phyloP scores from a whole-genome alignment of 2,888 invertebrate species.

The Cantharis flavilabris region DNA sequence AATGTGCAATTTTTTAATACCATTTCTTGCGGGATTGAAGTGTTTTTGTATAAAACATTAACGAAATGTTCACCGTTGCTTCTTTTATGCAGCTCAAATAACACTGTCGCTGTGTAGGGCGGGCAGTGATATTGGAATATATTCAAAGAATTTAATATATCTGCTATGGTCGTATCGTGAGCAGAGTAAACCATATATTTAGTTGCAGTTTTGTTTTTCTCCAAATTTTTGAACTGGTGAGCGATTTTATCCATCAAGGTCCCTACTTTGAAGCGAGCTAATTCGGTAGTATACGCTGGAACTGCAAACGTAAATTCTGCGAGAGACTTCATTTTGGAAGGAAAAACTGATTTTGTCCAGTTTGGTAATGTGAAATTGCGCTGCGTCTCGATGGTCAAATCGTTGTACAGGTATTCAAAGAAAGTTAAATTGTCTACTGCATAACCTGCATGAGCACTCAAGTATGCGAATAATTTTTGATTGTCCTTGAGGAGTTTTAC shows the following conservation, averaged over 20 bases:
- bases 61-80: conserved; percentile 42
- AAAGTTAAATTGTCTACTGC: conserved; percentile 60
- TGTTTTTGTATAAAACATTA: conserved; percentile 67
- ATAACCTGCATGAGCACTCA: conserved; percentile 66
- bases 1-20: conserved; percentile 68
- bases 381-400: conserved; percentile 67
- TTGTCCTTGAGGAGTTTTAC: conserved; percentile 61
- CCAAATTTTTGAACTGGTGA: not conserved
- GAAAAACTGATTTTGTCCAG: conserved; percentile 60
- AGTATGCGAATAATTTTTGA: conserved; percentile 66
- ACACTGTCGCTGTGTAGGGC: conserved; percentile 68
- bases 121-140: conserved; percentile 72
- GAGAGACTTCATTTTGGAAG: conserved; percentile 64
- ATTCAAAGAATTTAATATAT: conserved; percentile 72
- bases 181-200: conserved; percentile 65
- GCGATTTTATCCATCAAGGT: conserved; percentile 72
- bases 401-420: conserved; percentile 68
- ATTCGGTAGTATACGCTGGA: conserved; percentile 59
- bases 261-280: conserved; percentile 66
- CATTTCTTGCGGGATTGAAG: conserved; percentile 63
- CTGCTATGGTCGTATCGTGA: conserved; percentile 83
- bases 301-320: conserved; percentile 65
- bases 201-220: conserved; percentile 44
- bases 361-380: conserved; percentile 59
- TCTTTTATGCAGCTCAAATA: conserved; percentile 69